Base-by-base conservation (phyloP, 1,140 invertebrate genomes). In the Papilio machaon region DNA sequence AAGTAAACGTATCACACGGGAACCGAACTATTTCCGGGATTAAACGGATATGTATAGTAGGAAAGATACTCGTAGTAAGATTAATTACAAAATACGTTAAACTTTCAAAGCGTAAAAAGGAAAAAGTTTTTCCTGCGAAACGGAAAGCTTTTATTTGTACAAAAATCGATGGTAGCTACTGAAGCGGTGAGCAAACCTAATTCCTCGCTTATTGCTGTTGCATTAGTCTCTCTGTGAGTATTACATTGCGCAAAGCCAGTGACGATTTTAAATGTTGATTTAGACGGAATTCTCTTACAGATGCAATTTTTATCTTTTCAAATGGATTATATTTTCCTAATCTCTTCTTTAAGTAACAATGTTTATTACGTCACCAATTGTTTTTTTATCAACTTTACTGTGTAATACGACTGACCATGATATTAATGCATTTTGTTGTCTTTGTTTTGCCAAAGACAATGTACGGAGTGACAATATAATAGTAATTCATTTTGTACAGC, bases 201-300 rank as follows among this genome's bases (percentile, higher is more conserved):
- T 70, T 70, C 64, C 64, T 38, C 64, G 64, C 30, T 70, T 70
- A 70, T 70, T 70, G 30, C 64, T 70, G 64, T 70, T 70, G 64
- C 64, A 35, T 70, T 15, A 10, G 64, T 35, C 64, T 30, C 64
- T 38, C 64, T 70, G 64, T 70, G 23, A 70, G 30, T 64, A 64
- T 64, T 64, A 64, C 60, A 35, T 15, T 10, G 64, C 11, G 35
- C 13, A 15, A 35, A 70, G 11, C 30, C 30, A 1, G 64, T 30
- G 15, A 11, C 60, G 64, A 70, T 70, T 70, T 35, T 38, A 70
- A 52, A 70, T 38, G 64, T 70, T 70, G 23, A 64, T 70, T 35
- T 35, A 70, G 30, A 17, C 13, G 30, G 23, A 70, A 13, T 70
- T 70, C 64, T 70, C 30, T 5, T 70, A 35, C 38, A 13, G 30